A percentile compares a stretch with the other conserved stretches of the same genome.
phyloP scores from a whole-genome alignment of 2,888 invertebrate genomes.

The Ochropleura plecta region DNA sequence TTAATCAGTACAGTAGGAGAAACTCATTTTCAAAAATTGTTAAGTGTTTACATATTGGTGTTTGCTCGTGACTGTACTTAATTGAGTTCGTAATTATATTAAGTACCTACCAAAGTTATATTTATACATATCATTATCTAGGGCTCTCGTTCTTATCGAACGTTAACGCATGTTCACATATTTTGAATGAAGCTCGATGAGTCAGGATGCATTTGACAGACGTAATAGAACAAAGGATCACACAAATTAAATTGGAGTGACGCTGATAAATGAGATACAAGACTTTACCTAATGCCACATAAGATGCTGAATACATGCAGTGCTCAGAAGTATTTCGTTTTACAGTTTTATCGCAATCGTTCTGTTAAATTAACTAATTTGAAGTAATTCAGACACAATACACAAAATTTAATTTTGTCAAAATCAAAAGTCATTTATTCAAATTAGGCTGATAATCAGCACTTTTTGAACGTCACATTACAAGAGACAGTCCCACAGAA shows the following conservation, averaged over 20 bases:
- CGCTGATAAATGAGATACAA: not conserved
- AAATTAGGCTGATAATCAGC: too few species aligned
- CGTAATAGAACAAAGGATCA: not conserved
- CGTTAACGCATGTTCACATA: conserved; percentile 8
- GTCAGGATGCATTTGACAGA: conserved; percentile 1
- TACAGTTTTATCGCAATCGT: not conserved
- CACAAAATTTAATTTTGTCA: too few species aligned
- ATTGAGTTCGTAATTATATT: conserved; percentile 14
- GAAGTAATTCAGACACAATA: not conserved
- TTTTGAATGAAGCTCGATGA: conserved; percentile 5
- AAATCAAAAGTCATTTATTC: too few species aligned
- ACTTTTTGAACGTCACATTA: too few species aligned
- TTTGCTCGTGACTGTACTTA: not conserved
- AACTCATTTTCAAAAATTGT: too few species aligned
- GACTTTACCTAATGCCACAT: not conserved
- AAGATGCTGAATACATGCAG: not conserved
- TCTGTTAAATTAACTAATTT: not conserved
- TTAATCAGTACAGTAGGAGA: too few species aligned
- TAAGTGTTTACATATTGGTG: too few species aligned
- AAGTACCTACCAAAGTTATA: not conserved
- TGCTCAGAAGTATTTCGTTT: not conserved
- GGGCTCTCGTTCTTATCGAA: conserved; percentile 19
- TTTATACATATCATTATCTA: not conserved
- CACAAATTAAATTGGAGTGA: not conserved
- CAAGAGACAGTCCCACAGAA: too few species aligned